Conservation (phyloP, 1,140 invertebrate genomes). For the Cecropterus lyciades region DNA sequence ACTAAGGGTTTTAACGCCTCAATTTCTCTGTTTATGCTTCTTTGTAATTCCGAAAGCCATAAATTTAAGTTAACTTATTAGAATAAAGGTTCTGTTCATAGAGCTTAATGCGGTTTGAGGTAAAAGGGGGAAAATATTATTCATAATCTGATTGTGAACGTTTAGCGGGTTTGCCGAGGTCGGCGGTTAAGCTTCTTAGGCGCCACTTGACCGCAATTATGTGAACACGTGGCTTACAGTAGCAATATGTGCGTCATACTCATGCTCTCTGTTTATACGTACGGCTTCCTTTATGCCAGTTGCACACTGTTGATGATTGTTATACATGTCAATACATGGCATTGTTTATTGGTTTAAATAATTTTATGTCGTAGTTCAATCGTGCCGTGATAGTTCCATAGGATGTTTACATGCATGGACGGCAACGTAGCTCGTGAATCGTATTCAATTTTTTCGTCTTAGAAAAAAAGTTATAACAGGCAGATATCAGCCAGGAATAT, state of each 20-base stretch:
- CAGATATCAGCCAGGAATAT: too few relatives aligned
- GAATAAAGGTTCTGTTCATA: constrained; percentile 1
- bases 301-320: not conserved
- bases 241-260: constrained; percentile 4
- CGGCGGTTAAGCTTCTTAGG: constrained; percentile 63
- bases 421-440: too few relatives aligned
- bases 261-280: constrained; percentile 10
- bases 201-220: constrained; percentile 62
- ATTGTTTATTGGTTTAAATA: too few relatives aligned
- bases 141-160: constrained; percentile 52
- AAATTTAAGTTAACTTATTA: not conserved
- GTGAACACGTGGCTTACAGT: constrained; percentile 32
- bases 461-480: too few relatives aligned
- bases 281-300: constrained; percentile 13
- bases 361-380: too few relatives aligned
- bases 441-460: too few relatives aligned
- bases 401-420: too few relatives aligned
- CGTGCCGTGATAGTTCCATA: too few relatives aligned
- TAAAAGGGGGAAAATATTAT: constrained; percentile 21
- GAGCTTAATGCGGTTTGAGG: constrained; percentile 5
- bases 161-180: constrained; percentile 51
- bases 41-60: constrained; percentile 1
- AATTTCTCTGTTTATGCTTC: not conserved
- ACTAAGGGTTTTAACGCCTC: too few relatives aligned
- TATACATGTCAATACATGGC: not conserved